phyloP scores from a whole-genome alignment of 2,113 vertebrate species.

The Lathamus discolor region DNA sequence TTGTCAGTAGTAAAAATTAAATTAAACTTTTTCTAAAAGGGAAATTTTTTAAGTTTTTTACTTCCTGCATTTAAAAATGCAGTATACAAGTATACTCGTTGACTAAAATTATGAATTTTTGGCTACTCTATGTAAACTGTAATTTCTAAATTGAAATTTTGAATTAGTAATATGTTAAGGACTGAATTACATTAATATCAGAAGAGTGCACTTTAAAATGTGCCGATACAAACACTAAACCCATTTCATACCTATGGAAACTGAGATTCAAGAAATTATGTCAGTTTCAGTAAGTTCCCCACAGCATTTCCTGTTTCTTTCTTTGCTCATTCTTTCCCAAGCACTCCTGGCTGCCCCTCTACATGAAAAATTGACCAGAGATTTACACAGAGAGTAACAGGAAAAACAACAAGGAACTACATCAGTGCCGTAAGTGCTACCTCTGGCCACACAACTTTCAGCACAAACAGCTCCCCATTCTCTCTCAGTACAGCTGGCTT shows the following conservation, averaged over 20 bases:
- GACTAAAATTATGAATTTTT: neutral
- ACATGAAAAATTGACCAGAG: neutral
- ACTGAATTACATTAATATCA: neutral
- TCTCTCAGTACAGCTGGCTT: neutral
- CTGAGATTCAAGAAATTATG: neutral
- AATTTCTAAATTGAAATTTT: neutral
- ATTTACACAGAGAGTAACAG: neutral
- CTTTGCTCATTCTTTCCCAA: neutral
- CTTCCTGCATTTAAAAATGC: neutral
- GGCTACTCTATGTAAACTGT: neutral
- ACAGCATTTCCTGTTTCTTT: neutral
- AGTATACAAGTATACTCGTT: neutral
- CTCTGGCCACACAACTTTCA: neutral
- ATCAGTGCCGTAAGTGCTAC: neutral
- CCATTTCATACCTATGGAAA: neutral
- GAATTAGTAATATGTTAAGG: neutral
- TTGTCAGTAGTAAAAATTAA: neutral
- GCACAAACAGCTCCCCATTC: neutral
- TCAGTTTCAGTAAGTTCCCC: no score
- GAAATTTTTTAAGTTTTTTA: neutral
- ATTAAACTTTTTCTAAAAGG: neutral
- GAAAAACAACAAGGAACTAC: neutral
- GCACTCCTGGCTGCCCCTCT: neutral
- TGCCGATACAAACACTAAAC: neutral
- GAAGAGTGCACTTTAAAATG: neutral